Evolutionary conservation across 2,888 invertebrate genomes (phyloP).

Genomic region (Alloscopus bannaensis): DNA sequence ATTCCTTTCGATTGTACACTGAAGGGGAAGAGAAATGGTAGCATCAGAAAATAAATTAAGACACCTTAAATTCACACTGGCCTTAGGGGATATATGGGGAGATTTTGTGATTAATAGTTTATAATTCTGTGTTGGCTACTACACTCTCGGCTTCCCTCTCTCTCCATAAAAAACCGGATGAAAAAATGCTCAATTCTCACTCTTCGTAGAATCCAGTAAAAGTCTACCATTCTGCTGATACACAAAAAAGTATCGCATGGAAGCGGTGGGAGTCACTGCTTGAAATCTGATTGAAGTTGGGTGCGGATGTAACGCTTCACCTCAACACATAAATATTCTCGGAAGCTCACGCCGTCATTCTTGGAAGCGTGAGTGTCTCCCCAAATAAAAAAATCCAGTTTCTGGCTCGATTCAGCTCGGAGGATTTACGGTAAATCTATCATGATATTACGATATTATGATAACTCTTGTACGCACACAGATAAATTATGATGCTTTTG

Average conservation of each 20-base stretch:
- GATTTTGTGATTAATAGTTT: not conserved
- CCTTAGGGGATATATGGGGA: not conserved
- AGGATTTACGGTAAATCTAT: conserved; percentile 59
- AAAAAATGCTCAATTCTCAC: too few relatives aligned
- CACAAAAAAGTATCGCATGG: too few relatives aligned
- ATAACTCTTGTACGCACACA: too few relatives aligned
- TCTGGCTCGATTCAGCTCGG: conserved; percentile 35
- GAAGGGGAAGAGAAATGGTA: too few relatives aligned
- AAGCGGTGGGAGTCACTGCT: not conserved
- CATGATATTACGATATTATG: too few relatives aligned
- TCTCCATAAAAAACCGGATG: too few relatives aligned
- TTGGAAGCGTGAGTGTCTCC: conserved; percentile 19
- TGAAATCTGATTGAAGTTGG: conserved; percentile 63
- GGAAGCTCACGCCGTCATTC: conserved; percentile 51
- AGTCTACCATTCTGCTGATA: too few relatives aligned
- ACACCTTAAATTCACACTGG: conserved; percentile 10
- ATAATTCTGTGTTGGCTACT: not conserved
- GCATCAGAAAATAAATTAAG: conserved; percentile 25
- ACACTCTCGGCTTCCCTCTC: too few relatives aligned
- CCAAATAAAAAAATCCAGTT: conserved; percentile 1
- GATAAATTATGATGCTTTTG: conserved; percentile 26
- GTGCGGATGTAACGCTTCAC: conserved; percentile 66
- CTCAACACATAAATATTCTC: conserved; percentile 59
- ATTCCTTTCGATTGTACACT: too few relatives aligned
- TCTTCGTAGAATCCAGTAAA: too few relatives aligned